Evolutionary conservation across 2,797 vertebrate species (phyloP).

Genomic region (Tokudaia tokunoshimensis): DNA sequence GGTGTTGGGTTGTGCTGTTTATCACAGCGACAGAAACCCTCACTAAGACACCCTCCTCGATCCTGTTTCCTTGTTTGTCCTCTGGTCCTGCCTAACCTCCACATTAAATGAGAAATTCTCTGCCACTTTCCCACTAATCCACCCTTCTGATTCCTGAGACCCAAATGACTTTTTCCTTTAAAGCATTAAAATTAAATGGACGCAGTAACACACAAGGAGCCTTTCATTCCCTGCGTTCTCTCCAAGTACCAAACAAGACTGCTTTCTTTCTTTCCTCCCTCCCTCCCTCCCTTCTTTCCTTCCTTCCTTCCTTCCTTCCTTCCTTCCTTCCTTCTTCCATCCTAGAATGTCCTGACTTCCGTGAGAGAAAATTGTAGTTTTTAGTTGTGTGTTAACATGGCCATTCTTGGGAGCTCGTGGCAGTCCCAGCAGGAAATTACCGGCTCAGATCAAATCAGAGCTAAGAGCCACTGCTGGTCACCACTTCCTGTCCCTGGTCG

Average conservation of each 20-base stretch:
- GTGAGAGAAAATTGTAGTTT: neutral
- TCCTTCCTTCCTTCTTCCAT: neutral
- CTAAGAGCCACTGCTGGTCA: neutral
- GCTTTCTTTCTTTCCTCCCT: too few relatives aligned
- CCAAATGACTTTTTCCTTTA: neutral
- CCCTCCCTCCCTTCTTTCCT: neutral
- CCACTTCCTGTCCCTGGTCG: neutral
- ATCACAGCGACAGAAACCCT: neutral
- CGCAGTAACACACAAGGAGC: rapidly evolving
- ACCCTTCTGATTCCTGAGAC: neutral
- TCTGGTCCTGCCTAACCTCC: neutral
- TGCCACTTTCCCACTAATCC: neutral
- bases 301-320: neutral
- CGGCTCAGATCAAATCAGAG: neutral
- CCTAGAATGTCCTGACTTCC: neutral
- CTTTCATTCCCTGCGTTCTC: neutral
- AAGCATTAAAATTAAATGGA: neutral
- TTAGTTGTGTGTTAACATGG: neutral
- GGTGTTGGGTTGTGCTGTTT: neutral
- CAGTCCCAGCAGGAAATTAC: neutral
- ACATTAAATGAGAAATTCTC: neutral
- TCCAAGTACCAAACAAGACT: neutral
- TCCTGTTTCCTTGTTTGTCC: neutral
- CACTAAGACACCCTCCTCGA: neutral
- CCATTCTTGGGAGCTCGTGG: neutral